Conservation (phyloP, 2,113 vertebrate genomes). For the Siphamia tubifer region DNA sequence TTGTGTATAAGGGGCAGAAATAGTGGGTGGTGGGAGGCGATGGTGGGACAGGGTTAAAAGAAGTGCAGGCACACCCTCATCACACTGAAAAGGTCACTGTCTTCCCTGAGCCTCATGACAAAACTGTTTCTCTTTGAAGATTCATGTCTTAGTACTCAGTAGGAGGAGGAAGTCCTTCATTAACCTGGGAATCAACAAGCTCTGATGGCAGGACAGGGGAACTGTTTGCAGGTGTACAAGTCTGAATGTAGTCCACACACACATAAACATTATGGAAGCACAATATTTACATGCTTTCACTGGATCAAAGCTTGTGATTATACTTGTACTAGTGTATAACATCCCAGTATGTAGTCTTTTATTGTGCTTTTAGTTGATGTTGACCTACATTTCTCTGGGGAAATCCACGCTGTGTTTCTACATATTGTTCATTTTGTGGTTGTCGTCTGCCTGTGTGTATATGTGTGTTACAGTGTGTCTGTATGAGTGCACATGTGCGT, state of each 20-base stretch:
- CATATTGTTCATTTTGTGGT: constrained; percentile 48
- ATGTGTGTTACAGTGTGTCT: background rate
- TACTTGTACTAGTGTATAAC: constrained; percentile 10
- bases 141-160: constrained; percentile 21
- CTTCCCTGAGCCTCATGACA: constrained; percentile 20
- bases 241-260: background rate
- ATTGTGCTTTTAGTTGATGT: constrained; percentile 27
- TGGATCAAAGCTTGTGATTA: constrained; percentile 16
- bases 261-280: constrained; percentile 1
- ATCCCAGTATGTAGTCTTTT: constrained; percentile 28
- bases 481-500: background rate
- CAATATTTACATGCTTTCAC: constrained; percentile 16
- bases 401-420: constrained; percentile 28
- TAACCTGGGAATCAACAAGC: constrained; percentile 33
- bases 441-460: background rate
- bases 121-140: constrained; percentile 46
- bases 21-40: background rate
- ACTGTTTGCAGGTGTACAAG: constrained; percentile 27
- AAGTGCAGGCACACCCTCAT: constrained; percentile 36
- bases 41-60: constrained; percentile 37
- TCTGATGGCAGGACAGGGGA: constrained; percentile 28
- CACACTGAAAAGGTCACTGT: constrained; percentile 34
- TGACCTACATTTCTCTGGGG: constrained; percentile 65
- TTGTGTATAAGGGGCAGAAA: background rate
- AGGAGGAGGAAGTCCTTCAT: constrained; percentile 29